These are phyloP conservation scores for Anthoptus insignis DNA, from an alignment of 2,888 invertebrate genomes.

Conservation along the genomic window DNA sequence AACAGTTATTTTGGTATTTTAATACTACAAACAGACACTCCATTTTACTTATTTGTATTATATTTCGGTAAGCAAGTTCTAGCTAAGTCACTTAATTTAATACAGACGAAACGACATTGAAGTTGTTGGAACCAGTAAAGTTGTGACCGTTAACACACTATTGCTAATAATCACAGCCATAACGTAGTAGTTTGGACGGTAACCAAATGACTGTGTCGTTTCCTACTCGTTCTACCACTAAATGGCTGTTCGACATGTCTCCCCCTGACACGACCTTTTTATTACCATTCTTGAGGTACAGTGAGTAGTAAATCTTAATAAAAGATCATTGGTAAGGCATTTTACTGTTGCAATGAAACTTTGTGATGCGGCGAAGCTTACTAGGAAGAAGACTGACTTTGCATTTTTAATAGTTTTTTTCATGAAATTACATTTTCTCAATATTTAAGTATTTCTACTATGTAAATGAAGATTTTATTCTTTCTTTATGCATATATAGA, in stretches of 20 bases:
- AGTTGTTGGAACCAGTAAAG: constrained; percentile 2
- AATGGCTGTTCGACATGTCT: constrained; percentile 10
- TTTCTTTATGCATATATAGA: too few species aligned
- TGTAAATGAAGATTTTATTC: too few species aligned
- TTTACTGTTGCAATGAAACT: too few species aligned
- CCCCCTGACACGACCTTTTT: background rate
- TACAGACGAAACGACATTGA: background rate
- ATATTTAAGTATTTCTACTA: too few species aligned
- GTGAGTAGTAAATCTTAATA: background rate
- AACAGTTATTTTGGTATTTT: too few species aligned
- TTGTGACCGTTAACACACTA: constrained; percentile 11
- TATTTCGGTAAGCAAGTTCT: too few species aligned
- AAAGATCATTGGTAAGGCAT: background rate
- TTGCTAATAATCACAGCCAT: constrained; percentile 19
- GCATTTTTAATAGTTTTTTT: too few species aligned
- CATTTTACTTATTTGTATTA: too few species aligned
- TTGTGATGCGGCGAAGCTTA: too few species aligned
- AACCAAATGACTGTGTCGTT: constrained; percentile 18
- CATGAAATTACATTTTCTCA: too few species aligned
- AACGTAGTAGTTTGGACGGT: constrained; percentile 18
- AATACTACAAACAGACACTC: too few species aligned
- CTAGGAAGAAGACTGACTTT: too few species aligned
- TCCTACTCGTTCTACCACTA: constrained; percentile 15
- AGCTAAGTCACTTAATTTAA: background rate
- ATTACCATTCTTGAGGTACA: constrained; percentile 5